Evolutionary conservation across 2,797 vertebrate genomes (phyloP), one percentile per base, ranked within the genome.

Genomic region (Ambastaia sidthimunki): DNA sequence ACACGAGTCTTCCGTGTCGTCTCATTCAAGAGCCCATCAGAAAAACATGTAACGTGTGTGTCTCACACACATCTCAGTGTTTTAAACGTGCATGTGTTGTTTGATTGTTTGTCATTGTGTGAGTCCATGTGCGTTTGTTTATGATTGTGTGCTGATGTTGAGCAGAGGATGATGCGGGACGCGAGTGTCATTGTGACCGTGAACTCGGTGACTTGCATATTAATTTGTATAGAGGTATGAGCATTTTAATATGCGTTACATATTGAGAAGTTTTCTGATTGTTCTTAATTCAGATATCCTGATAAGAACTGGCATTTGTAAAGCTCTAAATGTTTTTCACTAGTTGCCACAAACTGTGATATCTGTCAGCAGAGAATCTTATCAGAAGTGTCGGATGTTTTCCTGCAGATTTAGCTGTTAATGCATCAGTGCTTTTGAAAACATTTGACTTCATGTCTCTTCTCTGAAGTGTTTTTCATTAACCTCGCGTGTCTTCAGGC

Each of bases 81-180:
- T 28, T 28, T 28, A 28, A 28, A 28, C 28, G 28, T 28, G 28
- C 4, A 4, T 28, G 28, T 28, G 28, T 28, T 4, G 28, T 28
- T 28, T 28, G 28, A 7, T 4, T 4, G 28, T 28, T 28, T 28
- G 28, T 28, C 41, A 10, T 7, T 50, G 13, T 50, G 48, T 18
- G 50, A 52, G 18, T 16, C 12, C 50, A 52, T 52, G 50, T 18
- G 50, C 50, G 50, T 52, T 52, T 52, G 50, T 52, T 52, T 52
- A 50, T 15, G 6, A 1, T 71, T 10, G 18, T 23, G 31, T 68
- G 34, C 13, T 74, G 47, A 21, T 16, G 44, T 28, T 80, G 70
- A 80, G 66, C 70, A 31, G 34, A 21, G 37, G 16, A 47, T 67
- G 34, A n/a, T 34, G 18, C 10, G 9, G 57, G 81, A 74, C 47